phyloP scores from a whole-genome alignment of 2,888 invertebrate genomes.

The Fragum sueziense region DNA sequence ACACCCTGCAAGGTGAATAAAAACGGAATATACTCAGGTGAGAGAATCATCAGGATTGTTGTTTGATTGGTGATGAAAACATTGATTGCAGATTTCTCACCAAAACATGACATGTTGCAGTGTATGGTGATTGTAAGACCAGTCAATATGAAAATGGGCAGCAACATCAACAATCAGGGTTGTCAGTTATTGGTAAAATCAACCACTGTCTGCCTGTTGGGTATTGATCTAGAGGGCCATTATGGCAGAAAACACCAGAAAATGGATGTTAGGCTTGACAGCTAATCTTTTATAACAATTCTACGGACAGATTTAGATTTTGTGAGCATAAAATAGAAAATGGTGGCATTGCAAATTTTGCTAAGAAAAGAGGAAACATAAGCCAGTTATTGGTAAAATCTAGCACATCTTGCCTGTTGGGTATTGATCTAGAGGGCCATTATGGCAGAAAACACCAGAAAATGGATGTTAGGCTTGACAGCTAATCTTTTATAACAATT shows the following conservation, averaged over 20 bases:
- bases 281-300: neutral
- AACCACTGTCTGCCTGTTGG: slow-evolving; percentile 2
- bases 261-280: neutral
- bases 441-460: slow-evolving; percentile 2
- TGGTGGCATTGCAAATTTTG: too few species aligned
- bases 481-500: neutral
- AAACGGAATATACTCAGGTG: too few species aligned
- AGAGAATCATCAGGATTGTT: too few species aligned
- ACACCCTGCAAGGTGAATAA: too few species aligned
- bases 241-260: slow-evolving; percentile 2
- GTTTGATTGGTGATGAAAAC: too few species aligned
- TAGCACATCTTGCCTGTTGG: slow-evolving; percentile 1
- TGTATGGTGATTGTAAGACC: neutral
- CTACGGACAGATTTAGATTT: too few species aligned
- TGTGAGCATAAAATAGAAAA: too few species aligned
- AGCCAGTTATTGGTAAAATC: slow-evolving; percentile 14
- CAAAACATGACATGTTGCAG: neutral
- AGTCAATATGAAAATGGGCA: neutral
- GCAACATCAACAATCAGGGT: slow-evolving; percentile 10
- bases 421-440: slow-evolving; percentile 5
- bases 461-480: neutral
- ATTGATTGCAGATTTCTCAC: neutral
- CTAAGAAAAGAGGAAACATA: too few species aligned
- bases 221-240: slow-evolving; percentile 5
- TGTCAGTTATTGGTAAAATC: slow-evolving; percentile 15